Conservation (phyloP, 2,113 vertebrate species). For the Piliocolobus tephrosceles region DNA sequence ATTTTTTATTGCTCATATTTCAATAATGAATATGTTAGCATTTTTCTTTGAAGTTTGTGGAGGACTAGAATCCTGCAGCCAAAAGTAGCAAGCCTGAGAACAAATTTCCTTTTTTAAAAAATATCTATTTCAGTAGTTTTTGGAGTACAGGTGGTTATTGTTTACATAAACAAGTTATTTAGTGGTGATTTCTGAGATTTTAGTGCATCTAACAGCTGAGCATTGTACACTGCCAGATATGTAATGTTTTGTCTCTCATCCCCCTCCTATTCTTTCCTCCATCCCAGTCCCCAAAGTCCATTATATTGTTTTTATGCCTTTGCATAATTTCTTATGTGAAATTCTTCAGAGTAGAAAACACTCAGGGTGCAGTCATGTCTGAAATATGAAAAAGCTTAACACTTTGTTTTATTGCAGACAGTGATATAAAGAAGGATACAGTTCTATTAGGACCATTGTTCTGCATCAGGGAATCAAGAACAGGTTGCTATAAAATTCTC, state of each 20-base stretch:
- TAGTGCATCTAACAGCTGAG: no score
- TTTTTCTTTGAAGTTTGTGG: background rate
- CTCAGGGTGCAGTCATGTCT: background rate
- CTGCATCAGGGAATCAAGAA: background rate
- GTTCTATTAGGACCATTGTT: background rate
- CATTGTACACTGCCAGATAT: no score
- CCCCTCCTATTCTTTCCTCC: no score
- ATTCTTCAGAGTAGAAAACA: background rate
- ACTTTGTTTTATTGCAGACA: background rate
- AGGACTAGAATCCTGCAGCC: background rate
- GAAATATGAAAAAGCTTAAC: background rate
- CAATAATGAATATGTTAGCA: background rate
- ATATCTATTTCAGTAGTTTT: no score
- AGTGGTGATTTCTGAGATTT: no score
- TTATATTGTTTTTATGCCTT: no score
- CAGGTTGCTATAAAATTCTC: background rate
- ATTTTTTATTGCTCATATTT: background rate
- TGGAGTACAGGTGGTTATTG: no score
- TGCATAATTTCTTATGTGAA: background rate
- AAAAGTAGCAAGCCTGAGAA: background rate
- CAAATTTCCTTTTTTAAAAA: background rate
- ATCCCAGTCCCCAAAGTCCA: no score
- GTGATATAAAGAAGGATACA: background rate
- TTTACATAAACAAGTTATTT: no score
- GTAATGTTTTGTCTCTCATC: no score